Percentiles rank a stretch among this genome's conserved stretches.
phyloP scores from a whole-genome alignment of 1,140 invertebrate genomes.

The Himalopsyche phryganea region DNA sequence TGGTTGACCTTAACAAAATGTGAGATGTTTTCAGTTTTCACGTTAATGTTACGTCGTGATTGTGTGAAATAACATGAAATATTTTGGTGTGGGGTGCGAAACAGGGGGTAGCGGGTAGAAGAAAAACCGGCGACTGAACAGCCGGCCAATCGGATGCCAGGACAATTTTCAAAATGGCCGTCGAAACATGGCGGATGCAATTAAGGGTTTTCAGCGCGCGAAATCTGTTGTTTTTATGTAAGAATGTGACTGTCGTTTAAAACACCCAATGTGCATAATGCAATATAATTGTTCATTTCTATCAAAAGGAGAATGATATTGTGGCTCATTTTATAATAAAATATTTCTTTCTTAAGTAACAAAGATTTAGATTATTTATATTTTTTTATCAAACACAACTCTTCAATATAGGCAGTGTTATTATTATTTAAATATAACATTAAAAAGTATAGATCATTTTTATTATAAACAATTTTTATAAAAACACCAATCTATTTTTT shows the following conservation, averaged over 20 bases:
- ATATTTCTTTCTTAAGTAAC: too few species aligned
- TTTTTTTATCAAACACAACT: too few species aligned
- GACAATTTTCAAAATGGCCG: slow-evolving; percentile 29
- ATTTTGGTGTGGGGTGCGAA: slow-evolving; percentile 14
- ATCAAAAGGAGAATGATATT: background rate
- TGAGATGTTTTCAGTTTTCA: background rate
- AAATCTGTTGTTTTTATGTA: slow-evolving; percentile 11
- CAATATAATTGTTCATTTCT: too few species aligned
- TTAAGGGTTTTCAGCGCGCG: slow-evolving; percentile 8
- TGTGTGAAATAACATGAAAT: slow-evolving; percentile 10
- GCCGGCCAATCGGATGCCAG: slow-evolving; percentile 19
- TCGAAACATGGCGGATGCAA: slow-evolving; percentile 22
- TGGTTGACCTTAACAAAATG: slow-evolving; percentile 8
- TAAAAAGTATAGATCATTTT: too few species aligned
- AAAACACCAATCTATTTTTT: too few species aligned
- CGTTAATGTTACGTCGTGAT: background rate
- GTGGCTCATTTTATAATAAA: too few species aligned
- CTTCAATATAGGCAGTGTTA: too few species aligned
- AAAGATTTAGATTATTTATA: too few species aligned
- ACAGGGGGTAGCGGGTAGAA: slow-evolving; percentile 6
- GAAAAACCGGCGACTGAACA: slow-evolving; percentile 11
- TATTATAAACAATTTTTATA: too few species aligned
- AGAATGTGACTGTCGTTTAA: background rate
- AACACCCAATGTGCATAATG: too few species aligned
- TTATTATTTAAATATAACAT: too few species aligned